These are phyloP conservation scores for Napeogenes inachia DNA, from an alignment of 2,888 invertebrate species.

Conservation along the genomic window DNA sequence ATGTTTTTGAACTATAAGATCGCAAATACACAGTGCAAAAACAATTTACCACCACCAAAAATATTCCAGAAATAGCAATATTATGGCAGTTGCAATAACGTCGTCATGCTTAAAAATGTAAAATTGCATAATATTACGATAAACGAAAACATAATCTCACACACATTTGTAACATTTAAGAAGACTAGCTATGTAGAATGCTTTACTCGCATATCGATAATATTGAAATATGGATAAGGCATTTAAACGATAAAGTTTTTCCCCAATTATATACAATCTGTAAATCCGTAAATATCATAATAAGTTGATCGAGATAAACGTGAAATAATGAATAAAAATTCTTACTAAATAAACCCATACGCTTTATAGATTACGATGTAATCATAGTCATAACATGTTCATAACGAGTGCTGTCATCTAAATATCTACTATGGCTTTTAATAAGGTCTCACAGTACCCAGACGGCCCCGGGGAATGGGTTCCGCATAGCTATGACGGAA, in stretches of 20 bases:
- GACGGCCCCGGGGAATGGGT: constrained; percentile 74
- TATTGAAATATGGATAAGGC: not conserved
- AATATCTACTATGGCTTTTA: constrained; percentile 70
- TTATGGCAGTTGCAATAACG: not conserved
- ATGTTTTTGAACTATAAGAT: no score
- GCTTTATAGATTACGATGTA: constrained; percentile 21
- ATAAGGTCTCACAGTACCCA: constrained; percentile 72
- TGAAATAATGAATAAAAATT: constrained; percentile 14
- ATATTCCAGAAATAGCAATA: no score
- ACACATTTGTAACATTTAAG: not conserved
- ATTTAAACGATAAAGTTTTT: not conserved
- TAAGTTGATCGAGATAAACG: constrained; percentile 18
- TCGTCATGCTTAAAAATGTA: not conserved
- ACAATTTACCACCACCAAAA: no score
- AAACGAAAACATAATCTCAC: not conserved
- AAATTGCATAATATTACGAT: not conserved
- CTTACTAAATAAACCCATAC: constrained; percentile 13
- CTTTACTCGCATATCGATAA: not conserved
- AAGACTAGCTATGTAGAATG: constrained; percentile 2
- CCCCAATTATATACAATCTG: constrained; percentile 1
- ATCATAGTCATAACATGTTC: constrained; percentile 21
- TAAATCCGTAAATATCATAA: not conserved
- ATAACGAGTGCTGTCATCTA: constrained; percentile 19
- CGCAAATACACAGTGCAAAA: no score
- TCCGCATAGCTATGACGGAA: constrained; percentile 83